Conservation (phyloP, 2,888 invertebrate genomes). For the Halictus quadricinctus region DNA sequence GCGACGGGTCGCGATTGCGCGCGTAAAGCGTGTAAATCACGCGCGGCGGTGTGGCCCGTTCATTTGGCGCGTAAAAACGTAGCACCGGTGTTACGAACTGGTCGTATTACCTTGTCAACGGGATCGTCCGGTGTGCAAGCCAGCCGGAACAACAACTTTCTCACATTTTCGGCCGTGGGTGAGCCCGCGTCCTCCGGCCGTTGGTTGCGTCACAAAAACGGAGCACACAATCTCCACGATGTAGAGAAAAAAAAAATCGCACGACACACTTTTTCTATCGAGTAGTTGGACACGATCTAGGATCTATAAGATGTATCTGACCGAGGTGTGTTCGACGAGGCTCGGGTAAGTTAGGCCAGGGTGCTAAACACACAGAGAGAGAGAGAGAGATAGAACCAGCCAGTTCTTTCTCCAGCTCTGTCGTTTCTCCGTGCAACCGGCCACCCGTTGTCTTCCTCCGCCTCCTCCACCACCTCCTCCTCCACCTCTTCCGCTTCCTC, state of each 20-base stretch:
- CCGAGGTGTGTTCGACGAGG: neutral
- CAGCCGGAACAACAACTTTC: conserved; percentile 39
- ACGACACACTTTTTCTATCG: conserved; percentile 21
- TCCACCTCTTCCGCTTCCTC: neutral
- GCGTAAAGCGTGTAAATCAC: conserved; percentile 25
- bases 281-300: neutral
- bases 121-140: conserved; percentile 50
- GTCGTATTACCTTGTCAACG: conserved; percentile 64
- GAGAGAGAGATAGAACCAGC: neutral
- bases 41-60: neutral
- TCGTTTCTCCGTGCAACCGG: neutral
- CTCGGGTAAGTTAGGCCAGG: neutral
- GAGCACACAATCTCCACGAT: neutral
- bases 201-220: conserved; percentile 13
- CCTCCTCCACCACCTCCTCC: neutral
- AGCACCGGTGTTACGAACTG: neutral
- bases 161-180: conserved; percentile 60
- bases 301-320: neutral
- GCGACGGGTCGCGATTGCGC: conserved; percentile 15
- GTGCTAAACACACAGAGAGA: neutral
- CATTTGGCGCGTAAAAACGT: conserved; percentile 47
- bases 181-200: conserved; percentile 31
- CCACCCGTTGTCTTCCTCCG: neutral
- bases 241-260: neutral
- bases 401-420: neutral